Percentiles rank a stretch among this genome's conserved stretches.
phyloP scores from a whole-genome alignment of 2,113 vertebrate species.

The Monopterus albus region DNA sequence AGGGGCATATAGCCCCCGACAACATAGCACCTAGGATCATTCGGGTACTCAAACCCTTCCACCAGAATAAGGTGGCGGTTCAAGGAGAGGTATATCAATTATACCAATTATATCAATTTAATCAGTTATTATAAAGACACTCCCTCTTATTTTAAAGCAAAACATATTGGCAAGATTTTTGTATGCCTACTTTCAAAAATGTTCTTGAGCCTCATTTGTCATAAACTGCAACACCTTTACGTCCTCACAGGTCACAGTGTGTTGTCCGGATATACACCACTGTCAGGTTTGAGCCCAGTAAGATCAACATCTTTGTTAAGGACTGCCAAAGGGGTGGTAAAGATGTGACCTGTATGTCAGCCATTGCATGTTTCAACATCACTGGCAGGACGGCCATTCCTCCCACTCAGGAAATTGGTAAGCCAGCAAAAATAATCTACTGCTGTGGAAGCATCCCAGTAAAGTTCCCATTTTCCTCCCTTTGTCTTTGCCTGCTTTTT shows the following conservation, averaged over 20 bases:
- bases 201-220: neutral
- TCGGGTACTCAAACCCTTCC: too few species aligned
- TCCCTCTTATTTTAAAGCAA: neutral
- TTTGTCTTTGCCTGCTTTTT: constrained; percentile 4
- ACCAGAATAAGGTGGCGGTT: too few species aligned
- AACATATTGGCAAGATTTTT: neutral
- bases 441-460: constrained; percentile 9
- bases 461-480: constrained; percentile 10
- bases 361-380: constrained; percentile 91
- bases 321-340: constrained; percentile 91
- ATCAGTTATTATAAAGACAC: neutral
- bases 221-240: constrained; percentile 6
- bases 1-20: too few species aligned
- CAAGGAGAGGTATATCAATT: too few species aligned
- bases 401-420: constrained; percentile 86
- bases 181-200: neutral
- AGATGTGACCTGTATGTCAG: constrained; percentile 93
- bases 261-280: constrained; percentile 88
- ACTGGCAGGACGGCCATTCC: constrained; percentile 86
- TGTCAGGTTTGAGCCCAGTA: constrained; percentile 90
- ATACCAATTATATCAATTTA: too few species aligned
- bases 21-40: too few species aligned
- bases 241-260: constrained; percentile 87
- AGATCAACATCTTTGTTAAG: constrained; percentile 96
- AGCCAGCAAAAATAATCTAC: constrained; percentile 68